Percentiles rank a stretch among this genome's conserved stretches.
phyloP scores from a whole-genome alignment of 2,888 invertebrate genomes.

The Pardosa pseudoannulata region DNA sequence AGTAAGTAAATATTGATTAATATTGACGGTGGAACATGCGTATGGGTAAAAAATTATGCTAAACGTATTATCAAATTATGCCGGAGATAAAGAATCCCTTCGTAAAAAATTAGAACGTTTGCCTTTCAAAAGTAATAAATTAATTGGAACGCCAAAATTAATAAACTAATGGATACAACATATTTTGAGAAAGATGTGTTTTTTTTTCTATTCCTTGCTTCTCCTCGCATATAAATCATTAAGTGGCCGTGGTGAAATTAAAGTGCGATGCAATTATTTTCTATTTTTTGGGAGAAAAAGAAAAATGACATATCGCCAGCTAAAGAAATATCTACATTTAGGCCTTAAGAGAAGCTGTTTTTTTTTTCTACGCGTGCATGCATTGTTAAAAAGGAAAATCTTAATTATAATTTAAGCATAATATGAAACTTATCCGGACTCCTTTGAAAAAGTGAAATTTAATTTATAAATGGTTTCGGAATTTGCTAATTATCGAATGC shows the following conservation, averaged over 20 bases:
- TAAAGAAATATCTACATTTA: slow-evolving; percentile 4
- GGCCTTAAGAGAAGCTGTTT: background rate
- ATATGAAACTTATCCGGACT: background rate
- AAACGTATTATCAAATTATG: slow-evolving; percentile 10
- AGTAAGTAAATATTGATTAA: slow-evolving; percentile 7
- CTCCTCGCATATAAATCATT: background rate
- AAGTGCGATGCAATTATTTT: slow-evolving; percentile 3
- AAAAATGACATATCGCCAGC: slow-evolving; percentile 6
- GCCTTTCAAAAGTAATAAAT: slow-evolving; percentile 10
- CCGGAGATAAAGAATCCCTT: background rate
- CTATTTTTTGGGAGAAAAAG: background rate
- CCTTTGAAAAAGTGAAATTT: slow-evolving; percentile 12
- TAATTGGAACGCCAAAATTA: slow-evolving; percentile 16
- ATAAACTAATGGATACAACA: slow-evolving; percentile 15
- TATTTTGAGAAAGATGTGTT: slow-evolving; percentile 15
- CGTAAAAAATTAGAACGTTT: slow-evolving; percentile 4
- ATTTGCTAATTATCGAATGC: background rate
- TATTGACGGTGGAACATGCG: background rate
- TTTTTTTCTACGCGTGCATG: background rate
- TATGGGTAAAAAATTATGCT: slow-evolving; percentile 6
- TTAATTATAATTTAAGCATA: slow-evolving; percentile 7
- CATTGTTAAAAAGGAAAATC: slow-evolving; percentile 11
- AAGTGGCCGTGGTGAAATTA: slow-evolving; percentile 2
- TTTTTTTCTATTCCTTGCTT: no score
- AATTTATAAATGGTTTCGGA: slow-evolving; percentile 3